Conservation (phyloP, 2,888 invertebrate species). For the Galerucella calmariensis region DNA sequence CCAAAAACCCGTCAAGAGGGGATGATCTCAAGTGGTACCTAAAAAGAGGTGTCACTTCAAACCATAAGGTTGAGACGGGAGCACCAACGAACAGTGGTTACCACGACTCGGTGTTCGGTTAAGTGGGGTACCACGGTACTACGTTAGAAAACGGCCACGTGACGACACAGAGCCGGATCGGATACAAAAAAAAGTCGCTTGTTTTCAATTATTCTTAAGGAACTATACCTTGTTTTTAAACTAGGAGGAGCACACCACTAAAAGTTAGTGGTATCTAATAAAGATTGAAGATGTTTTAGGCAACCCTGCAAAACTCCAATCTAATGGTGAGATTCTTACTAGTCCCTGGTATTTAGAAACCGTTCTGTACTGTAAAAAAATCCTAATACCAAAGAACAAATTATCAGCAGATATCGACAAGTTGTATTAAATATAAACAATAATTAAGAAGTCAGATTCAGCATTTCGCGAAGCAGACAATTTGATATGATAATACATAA, state of each 20-base stretch:
- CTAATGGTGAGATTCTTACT: too few species aligned
- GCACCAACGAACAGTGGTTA: constrained; percentile 45
- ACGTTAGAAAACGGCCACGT: constrained; percentile 54
- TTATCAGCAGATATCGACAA: neutral
- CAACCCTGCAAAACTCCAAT: too few species aligned
- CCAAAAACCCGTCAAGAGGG: constrained; percentile 59
- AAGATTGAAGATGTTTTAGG: too few species aligned
- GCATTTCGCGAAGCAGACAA: neutral
- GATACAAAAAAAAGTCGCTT: constrained; percentile 16
- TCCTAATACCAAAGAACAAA: too few species aligned
- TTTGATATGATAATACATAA: neutral
- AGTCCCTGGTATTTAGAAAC: too few species aligned
- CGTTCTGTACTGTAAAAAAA: too few species aligned
- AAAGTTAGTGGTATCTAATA: too few species aligned
- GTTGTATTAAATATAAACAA: neutral
- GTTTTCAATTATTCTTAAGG: neutral
- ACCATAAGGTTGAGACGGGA: constrained; percentile 46
- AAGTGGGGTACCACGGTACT: constrained; percentile 40
- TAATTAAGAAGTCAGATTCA: neutral
- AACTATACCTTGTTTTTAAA: too few species aligned
- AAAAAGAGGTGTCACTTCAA: constrained; percentile 45
- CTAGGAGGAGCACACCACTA: too few species aligned
- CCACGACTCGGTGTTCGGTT: constrained; percentile 29
- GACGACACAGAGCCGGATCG: constrained; percentile 32
- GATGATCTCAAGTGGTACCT: constrained; percentile 50